These are phyloP conservation scores for Pachyuromys duprasi DNA, from an alignment of 2,797 vertebrate genomes.

Conservation along the genomic window DNA sequence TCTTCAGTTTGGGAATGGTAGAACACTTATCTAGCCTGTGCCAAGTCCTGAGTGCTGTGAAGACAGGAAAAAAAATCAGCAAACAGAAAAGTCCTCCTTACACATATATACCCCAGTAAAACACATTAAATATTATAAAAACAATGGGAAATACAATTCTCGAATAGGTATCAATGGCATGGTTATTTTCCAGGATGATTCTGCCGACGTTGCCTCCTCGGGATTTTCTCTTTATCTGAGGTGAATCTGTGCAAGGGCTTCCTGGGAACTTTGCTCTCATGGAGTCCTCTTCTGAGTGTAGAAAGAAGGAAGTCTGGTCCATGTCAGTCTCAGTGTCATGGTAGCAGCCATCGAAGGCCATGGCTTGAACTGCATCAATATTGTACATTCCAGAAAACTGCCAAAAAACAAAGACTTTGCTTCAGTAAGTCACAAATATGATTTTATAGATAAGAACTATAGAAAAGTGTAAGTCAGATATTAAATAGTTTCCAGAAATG, in stretches of 20 bases:
- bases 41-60: background rate
- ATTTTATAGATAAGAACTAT: slow-evolving; percentile 23
- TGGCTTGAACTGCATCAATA: slow-evolving; percentile 90
- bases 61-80: no score
- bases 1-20: background rate
- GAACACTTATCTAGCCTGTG: background rate
- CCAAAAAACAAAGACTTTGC: slow-evolving; percentile 64
- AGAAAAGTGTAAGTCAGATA: slow-evolving; percentile 35
- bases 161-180: slow-evolving; percentile 95
- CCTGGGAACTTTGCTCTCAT: slow-evolving; percentile 84
- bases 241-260: slow-evolving; percentile 82
- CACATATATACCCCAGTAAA: slow-evolving; percentile 95
- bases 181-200: slow-evolving; percentile 94
- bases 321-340: slow-evolving; percentile 91
- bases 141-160: slow-evolving; percentile 93
- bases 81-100: slow-evolving; percentile 81
- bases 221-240: slow-evolving; percentile 88
- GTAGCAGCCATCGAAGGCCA: slow-evolving; percentile 95
- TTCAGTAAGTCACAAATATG: slow-evolving; percentile 18
- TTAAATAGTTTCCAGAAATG: slow-evolving; percentile 23
- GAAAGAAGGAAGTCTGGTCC: slow-evolving; percentile 86
- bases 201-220: slow-evolving; percentile 89
- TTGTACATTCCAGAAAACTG: slow-evolving; percentile 89
- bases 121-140: slow-evolving; percentile 94
- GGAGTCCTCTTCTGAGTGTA: slow-evolving; percentile 89